Evolutionary conservation across 2,888 invertebrate species (phyloP), one percentile per base, ranked within the genome.

Genomic region (Hirudinaria manillensis): DNA sequence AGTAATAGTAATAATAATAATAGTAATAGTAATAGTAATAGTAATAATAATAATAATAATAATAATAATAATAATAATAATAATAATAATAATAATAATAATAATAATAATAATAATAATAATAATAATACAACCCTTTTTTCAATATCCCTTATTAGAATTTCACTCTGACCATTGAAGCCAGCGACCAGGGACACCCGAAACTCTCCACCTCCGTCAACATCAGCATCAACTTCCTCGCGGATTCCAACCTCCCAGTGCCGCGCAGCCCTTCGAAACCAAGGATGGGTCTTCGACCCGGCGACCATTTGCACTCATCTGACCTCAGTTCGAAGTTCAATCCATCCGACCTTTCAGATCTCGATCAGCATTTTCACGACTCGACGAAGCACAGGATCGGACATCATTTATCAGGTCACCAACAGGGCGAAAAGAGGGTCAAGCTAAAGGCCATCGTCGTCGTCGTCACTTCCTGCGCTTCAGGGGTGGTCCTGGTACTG

Each of bases 381-480:
- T 61, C 61, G 19, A 61, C 24, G 24, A 24, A 61, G 24, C 61
- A 61, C 10, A 16, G n/a, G n/a, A 61, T 1, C 6, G 19, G 24
- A 27, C 61, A 61, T 10, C 24, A 29, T 61, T 24, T 24, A 61
- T 29, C 24, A 29, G 29, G 29, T 7, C 61, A 61, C 61, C 61
- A 61, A 29, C 29, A 24, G 4, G 61, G 61, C 61, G 45, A 45
- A 45, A 61, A 61, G 61, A 24, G 61, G 24, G 29, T 24, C 61
- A 61, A 61, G 61, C n/a, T 61, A n/a, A 61, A 61, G 29, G 56
- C 61, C 72, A 32, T 66, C 27, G 56, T 72, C 51, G 29, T 76
- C 66, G 68, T 73, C 21, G 55, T 65, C 65, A 45, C 72, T 16
- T 73, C 66, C 56, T 76, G 73, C 24, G 72, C 76, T 53, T 73